Conservation (phyloP, 2,888 invertebrate genomes). For the Andricus quercusramuli region DNA sequence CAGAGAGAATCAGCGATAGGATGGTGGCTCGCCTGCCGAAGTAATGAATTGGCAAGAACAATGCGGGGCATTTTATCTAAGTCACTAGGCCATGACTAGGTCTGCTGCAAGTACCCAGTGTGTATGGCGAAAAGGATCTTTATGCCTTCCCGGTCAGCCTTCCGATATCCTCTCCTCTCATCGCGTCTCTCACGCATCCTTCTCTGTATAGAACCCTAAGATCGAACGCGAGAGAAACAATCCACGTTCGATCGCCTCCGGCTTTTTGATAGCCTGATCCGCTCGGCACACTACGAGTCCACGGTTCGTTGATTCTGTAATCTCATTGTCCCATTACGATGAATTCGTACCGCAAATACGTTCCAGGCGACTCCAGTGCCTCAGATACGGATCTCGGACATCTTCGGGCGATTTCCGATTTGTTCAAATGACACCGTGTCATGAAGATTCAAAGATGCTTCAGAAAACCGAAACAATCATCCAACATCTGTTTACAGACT, state of each 20-base stretch:
- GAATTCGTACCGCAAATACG: slow-evolving; percentile 44
- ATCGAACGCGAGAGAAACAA: slow-evolving; percentile 1
- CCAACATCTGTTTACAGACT: not conserved
- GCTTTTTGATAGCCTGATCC: slow-evolving; percentile 45
- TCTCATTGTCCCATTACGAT: slow-evolving; percentile 47
- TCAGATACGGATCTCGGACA: not conserved
- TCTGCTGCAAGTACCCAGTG: slow-evolving; percentile 44
- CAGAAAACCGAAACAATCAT: not conserved
- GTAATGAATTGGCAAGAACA: slow-evolving; percentile 51
- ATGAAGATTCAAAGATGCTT: not conserved
- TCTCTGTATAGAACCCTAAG: not conserved
- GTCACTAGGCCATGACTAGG: slow-evolving; percentile 56
- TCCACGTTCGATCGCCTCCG: slow-evolving; percentile 38
- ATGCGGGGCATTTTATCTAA: slow-evolving; percentile 49
- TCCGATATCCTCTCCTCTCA: slow-evolving; percentile 49
- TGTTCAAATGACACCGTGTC: not conserved
- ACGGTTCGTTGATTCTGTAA: slow-evolving; percentile 49
- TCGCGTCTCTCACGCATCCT: slow-evolving; percentile 30
- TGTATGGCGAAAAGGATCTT: slow-evolving; percentile 47
- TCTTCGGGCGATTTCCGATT: not conserved
- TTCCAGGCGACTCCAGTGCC: slow-evolving; percentile 42
- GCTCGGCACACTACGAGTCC: slow-evolving; percentile 17
- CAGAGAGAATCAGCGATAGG: not conserved
- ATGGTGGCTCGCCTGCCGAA: slow-evolving; percentile 10
- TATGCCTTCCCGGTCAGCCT: slow-evolving; percentile 51